Conservation (phyloP, 2,797 vertebrate species). For the Pantherophis alleghaniensis region DNA sequence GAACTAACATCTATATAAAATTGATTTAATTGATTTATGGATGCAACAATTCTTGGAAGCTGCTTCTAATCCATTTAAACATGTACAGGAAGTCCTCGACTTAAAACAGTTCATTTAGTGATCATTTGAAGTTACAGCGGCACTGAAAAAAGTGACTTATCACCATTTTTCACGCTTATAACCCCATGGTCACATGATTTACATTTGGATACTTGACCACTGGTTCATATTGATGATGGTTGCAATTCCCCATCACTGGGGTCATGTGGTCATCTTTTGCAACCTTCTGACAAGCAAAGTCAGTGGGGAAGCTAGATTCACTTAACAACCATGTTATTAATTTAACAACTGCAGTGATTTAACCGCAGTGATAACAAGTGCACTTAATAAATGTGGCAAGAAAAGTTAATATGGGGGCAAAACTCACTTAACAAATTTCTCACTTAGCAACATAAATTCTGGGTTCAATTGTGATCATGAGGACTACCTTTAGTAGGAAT, state of each 20-base stretch:
- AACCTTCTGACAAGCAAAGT: neutral
- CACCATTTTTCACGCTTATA: neutral
- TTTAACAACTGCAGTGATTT: neutral
- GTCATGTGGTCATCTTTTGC: neutral
- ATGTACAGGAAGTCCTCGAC: neutral
- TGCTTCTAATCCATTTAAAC: neutral
- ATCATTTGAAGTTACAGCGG: neutral
- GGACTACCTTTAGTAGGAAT: neutral
- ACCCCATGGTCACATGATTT: neutral
- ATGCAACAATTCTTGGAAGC: neutral
- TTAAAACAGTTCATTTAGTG: neutral
- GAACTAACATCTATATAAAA: neutral
- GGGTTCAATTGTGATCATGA: neutral
- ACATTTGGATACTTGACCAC: neutral
- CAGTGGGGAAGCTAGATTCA: neutral
- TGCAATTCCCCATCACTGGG: neutral
- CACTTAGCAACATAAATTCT: neutral
- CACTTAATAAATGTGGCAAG: neutral
- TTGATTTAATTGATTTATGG: neutral
- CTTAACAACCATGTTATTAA: neutral
- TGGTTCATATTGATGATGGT: neutral
- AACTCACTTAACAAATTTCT: neutral
- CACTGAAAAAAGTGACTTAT: neutral
- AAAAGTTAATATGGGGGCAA: neutral
- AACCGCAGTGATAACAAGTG: too few relatives aligned